Evolutionary conservation across 2,113 vertebrate genomes (phyloP).

Genomic region (Microcebus murinus): DNA sequence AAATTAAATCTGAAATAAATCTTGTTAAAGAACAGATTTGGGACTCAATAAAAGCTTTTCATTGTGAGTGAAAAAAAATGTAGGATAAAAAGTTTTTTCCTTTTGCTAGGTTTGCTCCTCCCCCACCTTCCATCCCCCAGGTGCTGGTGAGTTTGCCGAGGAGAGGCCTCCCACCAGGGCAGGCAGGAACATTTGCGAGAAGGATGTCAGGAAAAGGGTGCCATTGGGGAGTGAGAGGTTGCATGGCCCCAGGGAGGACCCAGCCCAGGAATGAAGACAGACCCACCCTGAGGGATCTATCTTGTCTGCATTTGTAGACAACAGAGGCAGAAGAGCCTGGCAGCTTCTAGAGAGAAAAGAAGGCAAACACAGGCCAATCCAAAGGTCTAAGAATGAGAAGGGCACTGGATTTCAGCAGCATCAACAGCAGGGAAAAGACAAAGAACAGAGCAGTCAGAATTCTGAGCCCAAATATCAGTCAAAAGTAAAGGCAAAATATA

Average conservation of each 20-base stretch:
- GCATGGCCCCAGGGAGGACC: background rate
- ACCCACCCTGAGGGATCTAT: background rate
- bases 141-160: background rate
- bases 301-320: background rate
- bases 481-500: background rate
- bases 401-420: background rate
- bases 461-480: background rate
- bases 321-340: background rate
- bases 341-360: constrained; percentile 10
- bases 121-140: background rate
- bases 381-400: background rate
- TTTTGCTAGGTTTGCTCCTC: background rate
- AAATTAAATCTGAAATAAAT: constrained; percentile 1
- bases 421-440: background rate
- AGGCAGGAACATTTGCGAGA: background rate
- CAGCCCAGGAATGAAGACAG: background rate
- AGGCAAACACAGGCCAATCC: background rate
- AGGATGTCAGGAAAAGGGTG: background rate
- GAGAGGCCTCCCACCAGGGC: background rate
- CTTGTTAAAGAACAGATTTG: background rate
- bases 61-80: background rate
- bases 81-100: background rate
- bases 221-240: background rate
- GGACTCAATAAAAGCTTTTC: constrained; percentile 21
- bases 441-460: background rate